Evolutionary conservation across 2,797 vertebrate species (phyloP).

Genomic region (Sorex maritimensis): DNA sequence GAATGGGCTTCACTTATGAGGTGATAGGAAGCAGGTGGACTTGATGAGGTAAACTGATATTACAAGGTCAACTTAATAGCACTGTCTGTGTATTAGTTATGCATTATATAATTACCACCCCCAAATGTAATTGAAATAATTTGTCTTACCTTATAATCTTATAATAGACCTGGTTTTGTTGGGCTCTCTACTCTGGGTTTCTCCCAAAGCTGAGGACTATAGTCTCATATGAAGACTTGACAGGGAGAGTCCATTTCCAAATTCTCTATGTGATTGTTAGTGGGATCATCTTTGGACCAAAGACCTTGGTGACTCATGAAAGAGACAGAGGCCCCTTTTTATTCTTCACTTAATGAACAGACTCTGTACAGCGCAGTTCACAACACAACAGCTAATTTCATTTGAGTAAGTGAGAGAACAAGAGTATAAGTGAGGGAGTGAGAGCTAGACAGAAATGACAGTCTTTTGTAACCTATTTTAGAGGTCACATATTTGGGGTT

Average conservation of each 20-base stretch:
- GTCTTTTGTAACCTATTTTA: slow-evolving; percentile 15
- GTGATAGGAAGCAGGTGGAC: neutral
- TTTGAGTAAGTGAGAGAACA: neutral
- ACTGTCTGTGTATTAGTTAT: neutral
- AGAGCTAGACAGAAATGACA: neutral
- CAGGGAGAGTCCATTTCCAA: neutral
- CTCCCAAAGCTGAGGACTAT: neutral
- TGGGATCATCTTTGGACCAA: neutral
- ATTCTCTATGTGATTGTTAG: neutral
- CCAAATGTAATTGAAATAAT: slow-evolving; percentile 33
- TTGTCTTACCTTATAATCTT: neutral
- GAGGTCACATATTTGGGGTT: neutral
- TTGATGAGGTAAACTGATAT: neutral
- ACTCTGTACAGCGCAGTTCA: neutral
- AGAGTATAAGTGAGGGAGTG: neutral
- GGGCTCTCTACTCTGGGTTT: neutral
- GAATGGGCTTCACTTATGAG: neutral
- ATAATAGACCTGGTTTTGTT: neutral
- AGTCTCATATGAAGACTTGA: slow-evolving; percentile 7
- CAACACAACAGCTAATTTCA: neutral
- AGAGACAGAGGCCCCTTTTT: neutral
- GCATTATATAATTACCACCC: neutral
- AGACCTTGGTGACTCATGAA: neutral
- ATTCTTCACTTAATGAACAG: neutral
- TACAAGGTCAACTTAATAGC: neutral